Evolutionary conservation across 2,888 invertebrate species (phyloP).

Genomic region (Achlya flavicornis): DNA sequence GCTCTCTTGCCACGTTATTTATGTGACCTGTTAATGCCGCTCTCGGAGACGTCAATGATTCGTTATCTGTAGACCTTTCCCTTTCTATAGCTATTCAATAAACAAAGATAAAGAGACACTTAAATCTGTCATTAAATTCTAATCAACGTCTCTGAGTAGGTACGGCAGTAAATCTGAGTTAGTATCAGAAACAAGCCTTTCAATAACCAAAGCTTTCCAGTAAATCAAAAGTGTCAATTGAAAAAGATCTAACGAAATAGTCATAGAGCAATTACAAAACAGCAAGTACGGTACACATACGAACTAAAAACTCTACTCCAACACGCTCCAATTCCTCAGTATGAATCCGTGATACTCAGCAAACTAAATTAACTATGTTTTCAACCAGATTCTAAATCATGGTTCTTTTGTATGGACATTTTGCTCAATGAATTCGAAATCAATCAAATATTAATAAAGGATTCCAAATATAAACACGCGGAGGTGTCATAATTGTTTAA

Average conservation of each 20-base stretch:
- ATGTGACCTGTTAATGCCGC: too few species aligned
- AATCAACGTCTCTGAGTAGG: too few species aligned
- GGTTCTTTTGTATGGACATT: constrained; percentile 10
- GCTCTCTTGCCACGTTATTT: too few species aligned
- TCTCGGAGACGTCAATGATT: too few species aligned
- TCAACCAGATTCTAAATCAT: constrained; percentile 7
- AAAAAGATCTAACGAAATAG: neutral
- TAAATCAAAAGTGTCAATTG: neutral
- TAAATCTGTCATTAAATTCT: too few species aligned
- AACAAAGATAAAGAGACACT: too few species aligned
- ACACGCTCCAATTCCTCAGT: constrained; percentile 20
- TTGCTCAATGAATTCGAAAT: neutral
- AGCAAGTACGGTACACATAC: constrained; percentile 15
- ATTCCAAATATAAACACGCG: neutral
- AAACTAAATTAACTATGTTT: constrained; percentile 7
- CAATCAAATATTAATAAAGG: neutral
- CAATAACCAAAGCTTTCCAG: neutral
- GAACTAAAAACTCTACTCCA: constrained; percentile 23
- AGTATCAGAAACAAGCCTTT: too few species aligned
- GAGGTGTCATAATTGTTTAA: too few species aligned
- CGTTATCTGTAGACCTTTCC: too few species aligned
- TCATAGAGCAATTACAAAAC: constrained; percentile 18
- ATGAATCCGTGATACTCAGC: constrained; percentile 16
- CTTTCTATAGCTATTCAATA: too few species aligned
- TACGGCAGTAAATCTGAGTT: too few species aligned